Conservation (phyloP, 2,113 vertebrate genomes). For the Thunnus maccoyii region DNA sequence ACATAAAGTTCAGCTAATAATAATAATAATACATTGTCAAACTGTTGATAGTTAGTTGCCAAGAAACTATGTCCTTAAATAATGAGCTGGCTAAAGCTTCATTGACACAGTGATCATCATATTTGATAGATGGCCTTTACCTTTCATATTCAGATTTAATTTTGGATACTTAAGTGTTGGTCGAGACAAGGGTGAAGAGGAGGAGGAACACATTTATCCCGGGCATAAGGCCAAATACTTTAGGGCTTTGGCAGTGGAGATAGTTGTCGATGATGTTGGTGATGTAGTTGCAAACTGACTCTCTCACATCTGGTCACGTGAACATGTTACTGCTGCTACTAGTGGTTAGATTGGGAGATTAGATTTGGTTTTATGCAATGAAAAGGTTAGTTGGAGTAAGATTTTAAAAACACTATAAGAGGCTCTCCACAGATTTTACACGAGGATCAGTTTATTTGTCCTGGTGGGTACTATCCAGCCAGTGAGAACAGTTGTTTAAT, state of each 20-base stretch:
- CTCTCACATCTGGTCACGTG: conserved; percentile 5
- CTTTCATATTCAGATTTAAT: conserved; percentile 23
- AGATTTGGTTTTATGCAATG: conserved; percentile 1
- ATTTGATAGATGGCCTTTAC: conserved; percentile 13
- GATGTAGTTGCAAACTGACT: not conserved
- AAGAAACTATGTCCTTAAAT: conserved; percentile 10
- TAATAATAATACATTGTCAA: not conserved
- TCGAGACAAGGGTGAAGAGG: conserved; percentile 1
- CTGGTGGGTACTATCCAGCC: not conserved
- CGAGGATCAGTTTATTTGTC: not conserved
- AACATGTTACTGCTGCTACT: not conserved
- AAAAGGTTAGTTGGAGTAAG: not conserved
- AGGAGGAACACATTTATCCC: conserved; percentile 27
- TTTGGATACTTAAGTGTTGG: conserved; percentile 9
- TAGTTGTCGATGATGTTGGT: conserved; percentile 19
- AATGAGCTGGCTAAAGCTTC: not conserved
- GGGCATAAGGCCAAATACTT: conserved; percentile 25
- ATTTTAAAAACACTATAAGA: not conserved
- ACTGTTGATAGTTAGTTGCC: conserved; percentile 2
- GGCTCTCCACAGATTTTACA: not conserved
- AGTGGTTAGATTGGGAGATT: not conserved
- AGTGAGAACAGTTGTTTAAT: not conserved
- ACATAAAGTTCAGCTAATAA: not conserved
- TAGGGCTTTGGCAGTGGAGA: conserved; percentile 18
- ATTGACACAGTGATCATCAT: not conserved